phyloP scores from a whole-genome alignment of 2,113 vertebrate species.

The Nesoenas mayeri region DNA sequence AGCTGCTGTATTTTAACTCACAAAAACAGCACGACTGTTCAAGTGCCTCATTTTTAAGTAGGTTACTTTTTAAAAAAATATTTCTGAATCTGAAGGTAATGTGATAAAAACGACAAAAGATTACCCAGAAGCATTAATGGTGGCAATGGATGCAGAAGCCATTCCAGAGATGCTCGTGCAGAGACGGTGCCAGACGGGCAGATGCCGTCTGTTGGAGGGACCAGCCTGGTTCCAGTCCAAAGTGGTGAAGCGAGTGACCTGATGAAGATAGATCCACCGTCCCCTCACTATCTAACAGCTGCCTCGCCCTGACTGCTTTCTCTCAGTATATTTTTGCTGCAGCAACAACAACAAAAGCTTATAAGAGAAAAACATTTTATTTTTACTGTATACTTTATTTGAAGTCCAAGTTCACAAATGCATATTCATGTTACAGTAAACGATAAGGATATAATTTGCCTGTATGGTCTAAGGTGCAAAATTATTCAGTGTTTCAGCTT shows the following conservation, averaged over 20 bases:
- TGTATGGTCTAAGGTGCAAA: not conserved
- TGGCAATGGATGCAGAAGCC: not conserved
- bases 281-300: not conserved
- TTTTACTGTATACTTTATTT: not conserved
- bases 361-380: not conserved
- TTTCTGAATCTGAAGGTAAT: slow-evolving; percentile 18
- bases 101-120: slow-evolving; percentile 37
- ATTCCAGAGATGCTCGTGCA: not conserved
- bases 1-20: not conserved
- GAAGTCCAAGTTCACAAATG: not conserved
- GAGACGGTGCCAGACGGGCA: slow-evolving; percentile 38
- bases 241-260: not conserved
- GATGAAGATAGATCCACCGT: not conserved
- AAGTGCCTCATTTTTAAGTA: not conserved
- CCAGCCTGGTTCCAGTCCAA: not conserved
- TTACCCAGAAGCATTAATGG: not conserved
- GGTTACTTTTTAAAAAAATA: slow-evolving; percentile 33
- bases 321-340: not conserved
- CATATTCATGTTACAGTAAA: not conserved
- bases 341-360: not conserved
- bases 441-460: not conserved
- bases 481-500: slow-evolving; percentile 22
- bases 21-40: not conserved
- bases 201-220: slow-evolving; percentile 24
- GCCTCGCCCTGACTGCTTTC: not conserved